Evolutionary conservation across 2,113 vertebrate species (phyloP), one percentile per base, ranked within the genome.

Genomic region (cat (Felis catus)): DNA sequence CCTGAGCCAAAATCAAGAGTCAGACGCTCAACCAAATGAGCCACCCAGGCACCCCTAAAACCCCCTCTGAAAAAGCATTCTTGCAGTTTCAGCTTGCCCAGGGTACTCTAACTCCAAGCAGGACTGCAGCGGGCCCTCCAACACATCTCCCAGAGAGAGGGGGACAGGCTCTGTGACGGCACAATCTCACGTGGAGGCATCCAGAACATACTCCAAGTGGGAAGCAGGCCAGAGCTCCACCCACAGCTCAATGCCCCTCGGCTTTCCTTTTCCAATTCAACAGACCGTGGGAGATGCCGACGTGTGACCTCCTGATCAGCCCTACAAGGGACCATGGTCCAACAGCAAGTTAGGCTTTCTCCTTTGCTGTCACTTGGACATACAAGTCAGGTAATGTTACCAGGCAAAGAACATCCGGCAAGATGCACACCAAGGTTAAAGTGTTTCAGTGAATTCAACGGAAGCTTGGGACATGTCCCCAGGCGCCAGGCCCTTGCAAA

Each of bases 81-180:
- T 15, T n/a, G 18, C 58, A 65, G 51, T 1, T 89, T 61, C 87
- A 39, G n/a, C 70, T 51, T 63, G 82, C 74, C 36, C n/a, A 2
- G 41, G 25, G 31, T 1, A 9, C 33, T 68, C 84, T 53, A 53
- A 76, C 78, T n/a, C 23, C 41, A n/a, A 41, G 16, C 11, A 48
- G 79, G 73, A 18, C 15, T 0, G 11, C 6, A 12, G 19, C 0
- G 2, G 36, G 51, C n/a, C n/a, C 71, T 58, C 51, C 3, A 23
- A 18, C 39, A 23, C 3, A 2, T 23, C n/a, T 31, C 31, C 70
- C 23, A 10, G 21, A 31, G 51, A 19, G 71, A 15, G 33, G 4
- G 18, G n/a, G n/a, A 19, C n/a, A 18, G 41, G 31, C 81, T 31
- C 39, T 19, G 4, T 7, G 7, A 63, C 0, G 1, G 68, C 73